A percentile compares a stretch with the other conserved stretches of the same genome.
Conservation (phyloP, 2,113 vertebrate genomes). For the Tupaia tana region DNA sequence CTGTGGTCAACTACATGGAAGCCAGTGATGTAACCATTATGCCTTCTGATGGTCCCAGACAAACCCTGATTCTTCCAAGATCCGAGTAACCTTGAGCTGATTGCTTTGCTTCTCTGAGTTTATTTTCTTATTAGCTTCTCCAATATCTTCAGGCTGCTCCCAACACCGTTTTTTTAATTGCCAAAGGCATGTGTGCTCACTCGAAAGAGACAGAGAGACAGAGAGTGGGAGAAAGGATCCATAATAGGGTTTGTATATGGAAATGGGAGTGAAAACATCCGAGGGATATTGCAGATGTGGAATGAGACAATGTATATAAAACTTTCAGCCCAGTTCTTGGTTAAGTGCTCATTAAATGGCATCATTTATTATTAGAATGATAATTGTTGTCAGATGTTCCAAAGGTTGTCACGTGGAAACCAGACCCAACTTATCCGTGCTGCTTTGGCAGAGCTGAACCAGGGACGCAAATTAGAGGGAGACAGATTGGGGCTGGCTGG, state of each 20-base stretch:
- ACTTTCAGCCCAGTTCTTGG: background rate
- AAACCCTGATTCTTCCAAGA: background rate
- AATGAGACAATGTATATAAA: background rate
- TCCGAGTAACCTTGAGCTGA: background rate
- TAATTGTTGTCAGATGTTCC: constrained; percentile 45
- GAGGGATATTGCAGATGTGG: background rate
- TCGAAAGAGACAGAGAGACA: too few relatives aligned
- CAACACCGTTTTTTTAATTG: too few relatives aligned
- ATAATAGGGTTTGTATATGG: background rate
- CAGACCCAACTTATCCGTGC: background rate
- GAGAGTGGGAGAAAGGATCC: too few relatives aligned
- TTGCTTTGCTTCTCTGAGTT: background rate
- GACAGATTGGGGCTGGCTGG: background rate
- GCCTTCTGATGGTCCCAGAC: background rate
- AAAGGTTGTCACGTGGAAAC: constrained; percentile 23
- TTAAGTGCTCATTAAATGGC: background rate
- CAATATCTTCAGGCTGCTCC: too few relatives aligned
- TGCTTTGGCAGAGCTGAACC: background rate
- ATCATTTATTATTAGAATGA: constrained; percentile 49
- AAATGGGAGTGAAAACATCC: background rate
- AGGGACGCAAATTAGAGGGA: background rate
- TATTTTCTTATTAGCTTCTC: background rate
- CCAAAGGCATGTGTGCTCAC: too few relatives aligned
- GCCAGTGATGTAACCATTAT: too few relatives aligned
- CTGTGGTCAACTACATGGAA: too few relatives aligned